These are phyloP conservation scores for Gobio occitaniae DNA, from an alignment of 2,797 vertebrate species.

Conservation along the genomic window DNA sequence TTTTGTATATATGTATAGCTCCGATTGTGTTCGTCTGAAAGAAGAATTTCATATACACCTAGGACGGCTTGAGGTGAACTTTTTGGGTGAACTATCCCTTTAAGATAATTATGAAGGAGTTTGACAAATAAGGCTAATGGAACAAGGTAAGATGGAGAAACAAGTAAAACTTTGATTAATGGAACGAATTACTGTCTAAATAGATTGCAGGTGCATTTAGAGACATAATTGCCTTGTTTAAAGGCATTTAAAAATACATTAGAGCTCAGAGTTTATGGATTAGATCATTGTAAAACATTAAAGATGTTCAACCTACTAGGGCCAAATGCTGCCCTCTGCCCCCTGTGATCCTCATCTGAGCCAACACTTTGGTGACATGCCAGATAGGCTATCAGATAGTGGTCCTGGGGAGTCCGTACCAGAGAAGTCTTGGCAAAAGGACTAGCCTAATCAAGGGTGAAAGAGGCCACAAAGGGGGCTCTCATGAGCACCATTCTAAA, in stretches of 20 bases:
- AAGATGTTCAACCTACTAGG: background rate
- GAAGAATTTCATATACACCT: too few relatives aligned
- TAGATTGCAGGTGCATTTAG: background rate
- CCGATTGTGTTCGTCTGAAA: too few relatives aligned
- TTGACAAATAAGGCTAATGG: constrained; percentile 19
- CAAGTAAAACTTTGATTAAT: background rate
- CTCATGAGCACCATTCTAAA: background rate
- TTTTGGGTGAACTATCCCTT: too few relatives aligned
- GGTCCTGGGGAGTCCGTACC: background rate
- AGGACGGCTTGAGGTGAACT: too few relatives aligned
- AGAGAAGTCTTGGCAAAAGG: constrained; percentile 11
- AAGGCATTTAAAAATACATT: background rate
- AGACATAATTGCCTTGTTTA: background rate
- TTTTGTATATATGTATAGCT: too few relatives aligned
- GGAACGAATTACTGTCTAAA: background rate
- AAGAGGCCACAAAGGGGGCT: background rate
- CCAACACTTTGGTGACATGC: background rate
- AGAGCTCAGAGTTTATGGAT: background rate
- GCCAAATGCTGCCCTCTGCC: background rate
- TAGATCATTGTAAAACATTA: background rate
- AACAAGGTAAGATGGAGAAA: background rate
- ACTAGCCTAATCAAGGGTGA: background rate
- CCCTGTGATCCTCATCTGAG: background rate
- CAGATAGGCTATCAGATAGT: background rate
- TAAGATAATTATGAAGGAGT: background rate